phyloP scores from a whole-genome alignment of 2,113 vertebrate species.

The Upupa epops region DNA sequence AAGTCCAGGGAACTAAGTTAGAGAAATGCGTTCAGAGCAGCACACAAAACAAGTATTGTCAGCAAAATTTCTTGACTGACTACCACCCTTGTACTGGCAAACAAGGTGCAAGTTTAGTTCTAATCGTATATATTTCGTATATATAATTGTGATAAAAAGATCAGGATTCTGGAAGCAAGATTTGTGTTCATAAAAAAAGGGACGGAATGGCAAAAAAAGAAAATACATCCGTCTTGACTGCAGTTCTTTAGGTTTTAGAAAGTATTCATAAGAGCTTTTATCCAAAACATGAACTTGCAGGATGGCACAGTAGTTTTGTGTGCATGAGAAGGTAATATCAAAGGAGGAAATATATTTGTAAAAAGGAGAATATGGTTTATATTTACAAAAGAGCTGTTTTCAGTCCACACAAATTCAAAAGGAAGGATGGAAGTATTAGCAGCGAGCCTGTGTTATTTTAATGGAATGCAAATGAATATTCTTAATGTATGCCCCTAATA shows the following conservation, averaged over 20 bases:
- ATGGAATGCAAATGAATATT: constrained; percentile 17
- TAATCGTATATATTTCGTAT: background rate
- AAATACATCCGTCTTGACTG: background rate
- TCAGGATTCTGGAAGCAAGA: background rate
- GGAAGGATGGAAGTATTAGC: background rate
- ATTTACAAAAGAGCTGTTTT: constrained; percentile 30
- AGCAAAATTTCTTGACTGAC: background rate
- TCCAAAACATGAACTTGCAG: background rate
- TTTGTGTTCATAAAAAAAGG: background rate
- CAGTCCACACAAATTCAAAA: constrained; percentile 4
- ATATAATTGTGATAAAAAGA: background rate
- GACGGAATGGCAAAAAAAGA: background rate
- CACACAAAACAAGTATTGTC: background rate
- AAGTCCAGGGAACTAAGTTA: background rate
- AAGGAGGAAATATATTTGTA: background rate
- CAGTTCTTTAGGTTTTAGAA: background rate
- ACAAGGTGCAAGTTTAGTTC: background rate
- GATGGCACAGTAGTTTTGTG: background rate
- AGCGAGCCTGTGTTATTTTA: background rate
- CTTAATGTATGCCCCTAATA: constrained; percentile 34
- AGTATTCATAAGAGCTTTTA: background rate
- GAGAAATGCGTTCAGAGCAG: background rate
- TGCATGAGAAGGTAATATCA: background rate
- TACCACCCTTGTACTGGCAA: background rate
- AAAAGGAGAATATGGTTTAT: background rate